Evolutionary conservation across 2,797 vertebrate species (phyloP).

Genomic region (Leuciscus waleckii): DNA sequence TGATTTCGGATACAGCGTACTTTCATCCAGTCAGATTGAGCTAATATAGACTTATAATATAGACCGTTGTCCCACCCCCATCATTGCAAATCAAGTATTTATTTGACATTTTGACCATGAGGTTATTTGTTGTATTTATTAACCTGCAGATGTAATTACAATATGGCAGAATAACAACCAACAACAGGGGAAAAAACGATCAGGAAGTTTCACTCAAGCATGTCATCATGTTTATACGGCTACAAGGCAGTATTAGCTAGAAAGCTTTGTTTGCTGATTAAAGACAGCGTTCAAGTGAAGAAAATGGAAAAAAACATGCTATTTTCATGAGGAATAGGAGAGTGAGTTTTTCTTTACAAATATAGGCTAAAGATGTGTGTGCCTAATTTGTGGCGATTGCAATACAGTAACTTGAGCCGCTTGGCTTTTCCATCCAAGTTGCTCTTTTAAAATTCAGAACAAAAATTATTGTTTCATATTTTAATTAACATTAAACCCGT

Average conservation of each 20-base stretch:
- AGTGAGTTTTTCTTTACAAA: not conserved
- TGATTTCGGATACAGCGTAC: too few species aligned
- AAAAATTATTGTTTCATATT: not conserved
- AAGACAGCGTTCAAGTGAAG: not conserved
- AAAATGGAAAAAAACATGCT: too few species aligned
- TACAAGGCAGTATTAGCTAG: not conserved
- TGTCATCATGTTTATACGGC: not conserved
- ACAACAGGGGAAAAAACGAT: not conserved
- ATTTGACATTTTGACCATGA: not conserved
- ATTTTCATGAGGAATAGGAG: not conserved
- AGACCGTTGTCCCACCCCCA: not conserved
- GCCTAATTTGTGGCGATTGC: not conserved
- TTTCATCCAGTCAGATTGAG: not conserved
- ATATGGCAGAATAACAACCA: not conserved
- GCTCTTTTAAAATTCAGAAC: not conserved
- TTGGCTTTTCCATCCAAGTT: not conserved
- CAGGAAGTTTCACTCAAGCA: not conserved
- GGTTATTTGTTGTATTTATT: not conserved
- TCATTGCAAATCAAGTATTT: not conserved
- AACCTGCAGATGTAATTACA: not conserved
- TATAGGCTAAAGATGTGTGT: not conserved
- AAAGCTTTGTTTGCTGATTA: not conserved
- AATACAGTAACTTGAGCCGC: not conserved
- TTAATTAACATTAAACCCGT: not conserved
- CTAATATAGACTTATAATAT: not conserved